Base-by-base conservation (phyloP, 2,113 vertebrate genomes). In the Leuciscus idus region DNA sequence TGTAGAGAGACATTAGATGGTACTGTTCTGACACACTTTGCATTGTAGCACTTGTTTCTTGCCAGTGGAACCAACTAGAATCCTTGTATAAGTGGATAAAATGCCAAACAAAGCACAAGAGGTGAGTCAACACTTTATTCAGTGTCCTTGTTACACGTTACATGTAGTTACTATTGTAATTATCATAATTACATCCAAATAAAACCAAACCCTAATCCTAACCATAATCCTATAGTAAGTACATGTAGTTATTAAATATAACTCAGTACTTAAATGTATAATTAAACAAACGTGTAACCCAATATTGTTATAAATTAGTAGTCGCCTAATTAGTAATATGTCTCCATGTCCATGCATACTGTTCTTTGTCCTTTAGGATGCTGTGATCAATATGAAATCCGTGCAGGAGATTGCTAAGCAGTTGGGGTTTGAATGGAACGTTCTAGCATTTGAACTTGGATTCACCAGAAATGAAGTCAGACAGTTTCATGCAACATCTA, bases 51-150 rank as follows among this genome's bases (percentile, higher is more conserved):
- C 50, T 70, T 59, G 50, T 13, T 81, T 72, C 15, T 87, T 86
- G 13, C 84, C 84, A 59, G 17, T 62, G 26, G 46, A 76, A 66
- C 19, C 12, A 74, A 23, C n/a, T 23, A 15, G 19, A 23, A 30
- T 28, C 15, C n/a, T 68, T 59, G 33, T 52, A 26, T 26, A 77
- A 33, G 77, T 85, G 85, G 82, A 90, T 76, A 94, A 89, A 88
- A 96, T 95, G 94, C 92, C 95, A 87, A 95, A 95, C 87, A 95
- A 94, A 95, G 92, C 93, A 26, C 93, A 96, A 90, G 94, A 96
- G 93, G 93, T 96, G 90, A 89, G 91, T 87, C 21, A 10, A 43
- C 43, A 43, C 43, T 43, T 43, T 43, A 43, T 43, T 43, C 8
- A 43, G 43, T 43, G 43, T 43, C 39, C 39, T 8, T 43, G 43